These are phyloP conservation scores for Sminthurides bifidus DNA, from an alignment of 1,140 invertebrate species.

Conservation along the genomic window DNA sequence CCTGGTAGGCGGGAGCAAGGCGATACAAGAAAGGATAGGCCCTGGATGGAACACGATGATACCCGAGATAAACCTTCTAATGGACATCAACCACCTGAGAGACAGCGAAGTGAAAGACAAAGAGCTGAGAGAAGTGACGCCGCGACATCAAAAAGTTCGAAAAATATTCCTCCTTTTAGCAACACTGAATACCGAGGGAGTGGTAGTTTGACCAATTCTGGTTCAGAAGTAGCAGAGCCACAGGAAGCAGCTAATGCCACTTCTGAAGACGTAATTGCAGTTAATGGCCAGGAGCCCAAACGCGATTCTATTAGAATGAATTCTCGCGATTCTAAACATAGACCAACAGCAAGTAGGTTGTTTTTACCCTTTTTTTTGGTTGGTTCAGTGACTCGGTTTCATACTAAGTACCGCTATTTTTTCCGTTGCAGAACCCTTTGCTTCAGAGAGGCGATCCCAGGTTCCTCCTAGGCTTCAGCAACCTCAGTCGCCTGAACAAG, in stretches of 20 bases:
- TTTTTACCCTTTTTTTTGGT: no score
- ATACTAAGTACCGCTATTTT: no score
- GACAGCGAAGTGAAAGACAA: neutral
- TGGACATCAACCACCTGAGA: neutral
- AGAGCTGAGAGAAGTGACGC: neutral
- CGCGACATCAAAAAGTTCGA: neutral
- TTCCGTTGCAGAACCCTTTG: slow-evolving; percentile 3
- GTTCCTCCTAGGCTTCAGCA: slow-evolving; percentile 35
- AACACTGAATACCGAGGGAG: slow-evolving; percentile 30
- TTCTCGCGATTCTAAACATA: no score
- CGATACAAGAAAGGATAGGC: slow-evolving; percentile 5
- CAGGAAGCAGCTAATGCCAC: no score
- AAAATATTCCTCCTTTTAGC: slow-evolving; percentile 20
- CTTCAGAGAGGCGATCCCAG: slow-evolving; percentile 6
- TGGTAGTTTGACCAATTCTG: slow-evolving; percentile 16
- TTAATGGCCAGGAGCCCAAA: no score
- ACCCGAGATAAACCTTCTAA: neutral
- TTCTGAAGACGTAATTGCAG: no score
- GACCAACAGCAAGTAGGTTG: no score
- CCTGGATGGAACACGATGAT: neutral
- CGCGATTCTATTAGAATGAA: no score
- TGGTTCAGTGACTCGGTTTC: no score
- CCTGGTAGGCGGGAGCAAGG: neutral
- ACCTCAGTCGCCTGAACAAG: slow-evolving; percentile 33
- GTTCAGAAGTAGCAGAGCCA: no score